A percentile compares a stretch with the other conserved stretches of the same genome.
These are phyloP conservation scores for Heterotilapia buettikoferi DNA, from an alignment of 2,113 vertebrate species.

Conservation along the genomic window DNA sequence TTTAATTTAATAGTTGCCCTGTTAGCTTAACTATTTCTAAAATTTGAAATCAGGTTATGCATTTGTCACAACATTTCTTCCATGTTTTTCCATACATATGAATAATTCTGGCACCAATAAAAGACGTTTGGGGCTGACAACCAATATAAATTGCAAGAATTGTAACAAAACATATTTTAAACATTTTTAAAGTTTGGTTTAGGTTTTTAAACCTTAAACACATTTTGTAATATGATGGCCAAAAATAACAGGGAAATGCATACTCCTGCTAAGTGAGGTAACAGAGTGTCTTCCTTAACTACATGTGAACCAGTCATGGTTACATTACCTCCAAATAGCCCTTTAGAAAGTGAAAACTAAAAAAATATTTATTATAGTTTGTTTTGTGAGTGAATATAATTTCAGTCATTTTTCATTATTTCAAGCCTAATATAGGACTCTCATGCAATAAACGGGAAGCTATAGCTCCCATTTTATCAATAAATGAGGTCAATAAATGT, in stretches of 20 bases:
- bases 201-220: background rate
- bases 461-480: background rate
- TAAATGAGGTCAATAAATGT: background rate
- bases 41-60: background rate
- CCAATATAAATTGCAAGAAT: background rate
- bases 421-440: background rate
- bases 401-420: background rate
- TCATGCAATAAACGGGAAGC: background rate
- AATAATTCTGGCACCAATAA: background rate
- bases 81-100: background rate
- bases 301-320: background rate
- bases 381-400: background rate
- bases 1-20: background rate
- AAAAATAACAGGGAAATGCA: background rate
- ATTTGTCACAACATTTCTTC: background rate
- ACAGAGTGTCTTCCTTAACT: background rate
- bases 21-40: background rate
- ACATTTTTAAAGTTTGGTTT: background rate
- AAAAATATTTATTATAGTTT: background rate
- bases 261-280: background rate
- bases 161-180: background rate
- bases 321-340: background rate
- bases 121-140: background rate
- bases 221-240: background rate
- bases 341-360: background rate